phyloP scores from a whole-genome alignment of 1,140 invertebrate species.

The Seison nebaliae region DNA sequence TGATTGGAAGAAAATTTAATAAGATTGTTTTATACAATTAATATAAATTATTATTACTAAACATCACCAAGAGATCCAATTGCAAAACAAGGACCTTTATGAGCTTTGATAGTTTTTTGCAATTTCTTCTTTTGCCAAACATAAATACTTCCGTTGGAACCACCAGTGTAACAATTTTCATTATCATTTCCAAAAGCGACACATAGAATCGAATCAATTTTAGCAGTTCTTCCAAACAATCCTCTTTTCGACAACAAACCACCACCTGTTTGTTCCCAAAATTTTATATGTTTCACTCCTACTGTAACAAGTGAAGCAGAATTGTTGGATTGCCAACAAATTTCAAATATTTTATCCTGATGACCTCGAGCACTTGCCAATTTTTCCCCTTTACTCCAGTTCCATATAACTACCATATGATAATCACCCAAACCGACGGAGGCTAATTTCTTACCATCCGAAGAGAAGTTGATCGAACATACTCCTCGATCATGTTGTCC shows the following conservation, averaged over 20 bases:
- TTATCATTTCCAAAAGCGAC: slow-evolving; percentile 21
- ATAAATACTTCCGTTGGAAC: slow-evolving; percentile 24
- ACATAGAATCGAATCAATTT: slow-evolving; percentile 25
- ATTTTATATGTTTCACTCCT: slow-evolving; percentile 29
- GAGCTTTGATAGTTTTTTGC: slow-evolving; percentile 22
- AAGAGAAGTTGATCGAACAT: slow-evolving; percentile 28
- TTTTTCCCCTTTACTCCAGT: slow-evolving; percentile 29
- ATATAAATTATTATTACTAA: slow-evolving; percentile 1
- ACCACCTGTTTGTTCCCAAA: slow-evolving; percentile 28
- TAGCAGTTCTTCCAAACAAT: slow-evolving; percentile 19
- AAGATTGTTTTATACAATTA: not conserved
- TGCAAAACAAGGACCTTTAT: slow-evolving; percentile 28
- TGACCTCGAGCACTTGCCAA: slow-evolving; percentile 25
- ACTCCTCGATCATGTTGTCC: slow-evolving; percentile 27
- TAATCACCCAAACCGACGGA: slow-evolving; percentile 28
- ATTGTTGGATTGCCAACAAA: slow-evolving; percentile 28
- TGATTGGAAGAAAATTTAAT: slow-evolving; percentile 11
- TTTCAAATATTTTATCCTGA: slow-evolving; percentile 29
- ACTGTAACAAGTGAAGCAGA: slow-evolving; percentile 23
- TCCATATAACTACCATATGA: slow-evolving; percentile 27
- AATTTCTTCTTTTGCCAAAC: slow-evolving; percentile 21
- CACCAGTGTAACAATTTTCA: slow-evolving; percentile 24
- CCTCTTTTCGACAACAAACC: slow-evolving; percentile 27
- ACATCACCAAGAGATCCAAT: slow-evolving; percentile 26
- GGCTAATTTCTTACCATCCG: slow-evolving; percentile 26